These are phyloP conservation scores for Halcyon smyrnensis DNA, from an alignment of 2,797 vertebrate species.

Conservation along the genomic window DNA sequence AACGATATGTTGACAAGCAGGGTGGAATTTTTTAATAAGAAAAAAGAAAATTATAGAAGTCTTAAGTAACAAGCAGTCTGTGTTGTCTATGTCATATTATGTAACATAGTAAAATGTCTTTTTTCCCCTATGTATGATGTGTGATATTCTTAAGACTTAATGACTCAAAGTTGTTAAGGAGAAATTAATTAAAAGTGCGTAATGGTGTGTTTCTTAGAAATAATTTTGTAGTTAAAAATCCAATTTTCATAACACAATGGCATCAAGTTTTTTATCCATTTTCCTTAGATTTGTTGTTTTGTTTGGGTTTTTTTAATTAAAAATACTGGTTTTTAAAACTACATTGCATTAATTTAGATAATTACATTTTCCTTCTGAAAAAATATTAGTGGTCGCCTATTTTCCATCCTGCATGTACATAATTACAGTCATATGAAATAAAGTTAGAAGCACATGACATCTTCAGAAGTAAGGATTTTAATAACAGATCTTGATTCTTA, in stretches of 20 bases:
- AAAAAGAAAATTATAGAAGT: slow-evolving; percentile 19
- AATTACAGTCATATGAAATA: not conserved
- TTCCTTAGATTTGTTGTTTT: not conserved
- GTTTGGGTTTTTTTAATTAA: not conserved
- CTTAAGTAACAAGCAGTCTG: slow-evolving; percentile 13
- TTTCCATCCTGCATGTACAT: not conserved
- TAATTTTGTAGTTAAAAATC: slow-evolving; percentile 42
- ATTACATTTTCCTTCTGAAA: not conserved
- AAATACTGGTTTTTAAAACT: not conserved
- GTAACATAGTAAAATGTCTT: slow-evolving; percentile 1
- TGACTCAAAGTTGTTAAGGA: slow-evolving; percentile 23
- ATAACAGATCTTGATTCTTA: not conserved
- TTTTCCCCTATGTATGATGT: not conserved
- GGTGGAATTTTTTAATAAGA: slow-evolving; percentile 34
- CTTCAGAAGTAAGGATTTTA: not conserved
- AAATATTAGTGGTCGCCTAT: not conserved
- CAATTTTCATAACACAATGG: not conserved
- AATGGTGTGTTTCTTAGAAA: slow-evolving; percentile 35
- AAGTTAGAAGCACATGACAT: not conserved
- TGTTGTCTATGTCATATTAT: slow-evolving; percentile 6
- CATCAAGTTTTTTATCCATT: not conserved
- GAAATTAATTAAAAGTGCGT: slow-evolving; percentile 39
- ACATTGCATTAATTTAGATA: not conserved
- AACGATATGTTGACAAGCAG: slow-evolving; percentile 34
- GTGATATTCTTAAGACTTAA: slow-evolving; percentile 28